phyloP scores from a whole-genome alignment of 2,888 invertebrate species.

The Synanthedon myopaeformis region DNA sequence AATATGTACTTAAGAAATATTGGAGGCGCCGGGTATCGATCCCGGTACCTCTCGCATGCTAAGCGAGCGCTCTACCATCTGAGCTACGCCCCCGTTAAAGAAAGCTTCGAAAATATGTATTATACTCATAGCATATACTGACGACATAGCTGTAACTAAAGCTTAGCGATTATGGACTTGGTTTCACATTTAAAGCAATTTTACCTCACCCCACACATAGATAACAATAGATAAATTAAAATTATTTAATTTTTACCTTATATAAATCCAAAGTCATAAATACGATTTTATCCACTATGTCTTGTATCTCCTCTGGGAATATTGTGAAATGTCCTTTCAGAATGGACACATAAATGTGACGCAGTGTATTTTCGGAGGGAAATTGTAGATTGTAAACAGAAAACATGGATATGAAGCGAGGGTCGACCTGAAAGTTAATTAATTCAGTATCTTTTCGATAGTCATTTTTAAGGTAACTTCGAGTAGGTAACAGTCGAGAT shows the following conservation, averaged over 20 bases:
- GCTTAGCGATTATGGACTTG: too few relatives aligned
- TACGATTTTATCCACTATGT: conserved; percentile 76
- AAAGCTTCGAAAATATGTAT: too few relatives aligned
- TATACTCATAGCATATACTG: too few relatives aligned
- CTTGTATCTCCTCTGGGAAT: conserved; percentile 77
- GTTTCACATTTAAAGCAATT: too few relatives aligned
- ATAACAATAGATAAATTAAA: not conserved
- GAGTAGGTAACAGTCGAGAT: too few relatives aligned
- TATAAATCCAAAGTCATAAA: conserved; percentile 86
- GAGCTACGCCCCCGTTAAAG: conserved; percentile 56
- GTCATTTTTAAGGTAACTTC: not conserved
- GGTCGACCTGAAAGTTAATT: conserved; percentile 74
- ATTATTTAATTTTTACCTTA: conserved; percentile 61
- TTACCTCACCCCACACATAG: too few relatives aligned
- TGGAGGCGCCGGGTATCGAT: conserved; percentile 71
- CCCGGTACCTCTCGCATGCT: conserved; percentile 70
- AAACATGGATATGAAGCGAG: conserved; percentile 92
- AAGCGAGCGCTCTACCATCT: conserved; percentile 72
- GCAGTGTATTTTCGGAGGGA: conserved; percentile 81
- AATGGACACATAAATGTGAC: conserved; percentile 86
- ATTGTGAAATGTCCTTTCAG: conserved; percentile 79
- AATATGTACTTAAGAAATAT: too few relatives aligned
- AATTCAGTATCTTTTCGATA: not conserved
- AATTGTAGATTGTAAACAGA: conserved; percentile 88
- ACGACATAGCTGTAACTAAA: too few relatives aligned